Conservation (phyloP, 2,113 vertebrate genomes). For the cat (Felis catus) region F.catus_Fca126_mat1.0 CM031413.1:87988501-87989000, state of each 20-base stretch:
- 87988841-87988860: not conserved
- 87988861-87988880: not conserved
- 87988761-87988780: not conserved
- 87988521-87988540: no score
- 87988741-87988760: not conserved
- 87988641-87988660: not conserved
- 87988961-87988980: not conserved
- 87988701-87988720: not conserved
- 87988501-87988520: no score
- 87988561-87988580: no score
- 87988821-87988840: not conserved
- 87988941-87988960: not conserved
- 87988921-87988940: not conserved
- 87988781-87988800: not conserved
- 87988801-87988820: not conserved
- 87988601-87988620: not conserved
- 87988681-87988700: not conserved
- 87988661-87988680: not conserved
- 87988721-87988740: not conserved
- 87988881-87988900: not conserved
- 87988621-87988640: not conserved
- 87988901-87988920: not conserved
- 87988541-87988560: no score
- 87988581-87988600: no score
- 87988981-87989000: not conserved